Base-by-base conservation (phyloP, 2,797 vertebrate genomes). In the Protonibea diacanthus region DNA sequence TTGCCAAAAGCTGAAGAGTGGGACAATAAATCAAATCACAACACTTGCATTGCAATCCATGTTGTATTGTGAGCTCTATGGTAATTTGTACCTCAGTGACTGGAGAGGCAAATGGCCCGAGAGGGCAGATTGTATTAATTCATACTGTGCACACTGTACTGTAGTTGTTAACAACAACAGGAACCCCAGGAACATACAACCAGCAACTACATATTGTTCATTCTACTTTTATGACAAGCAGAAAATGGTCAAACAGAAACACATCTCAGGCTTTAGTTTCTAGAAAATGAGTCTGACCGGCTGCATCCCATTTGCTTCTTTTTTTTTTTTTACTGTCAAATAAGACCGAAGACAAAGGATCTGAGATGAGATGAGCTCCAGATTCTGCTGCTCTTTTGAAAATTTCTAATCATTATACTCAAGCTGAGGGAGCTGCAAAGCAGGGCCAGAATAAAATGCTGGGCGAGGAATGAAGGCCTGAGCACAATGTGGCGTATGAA, bases 11-110 rank as follows among this genome's bases (percentile, higher is more conserved):
- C 85, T 77, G 78, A 65, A 44, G 47, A 80, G 27, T n/a, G 48
- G 49, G 44, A 73, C 63, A 25, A 82, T 90, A 87, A 79, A 84
- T 87, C 90, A 91, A 88, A 90, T 87, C 81, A 74, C 23, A 83
- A 70, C 76, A 86, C 76, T 87, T 76, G 68, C 60, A 51, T 75
- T 81, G 61, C 15, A 18, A 81, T 69, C 51, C 56, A 65, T 58
- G 49, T 71, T 72, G 65, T 63, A 42, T 75, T 74, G 59, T 42
- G 62, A 71, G 59, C 40, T 52, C 47, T 25, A 14, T 67, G 68
- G 70, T 81, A 78, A 86, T 80, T 64, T 82, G 40, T 21, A 67
- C 47, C 55, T 70, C 63, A 15, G 27, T 49, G 63, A 72, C 40
- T 66, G 51, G 61, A 69, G 59, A 60, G 1, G 61, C 27, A 55